These are phyloP conservation scores for Julus scanicus DNA, from an alignment of 2,888 invertebrate genomes.

Conservation along the genomic window DNA sequence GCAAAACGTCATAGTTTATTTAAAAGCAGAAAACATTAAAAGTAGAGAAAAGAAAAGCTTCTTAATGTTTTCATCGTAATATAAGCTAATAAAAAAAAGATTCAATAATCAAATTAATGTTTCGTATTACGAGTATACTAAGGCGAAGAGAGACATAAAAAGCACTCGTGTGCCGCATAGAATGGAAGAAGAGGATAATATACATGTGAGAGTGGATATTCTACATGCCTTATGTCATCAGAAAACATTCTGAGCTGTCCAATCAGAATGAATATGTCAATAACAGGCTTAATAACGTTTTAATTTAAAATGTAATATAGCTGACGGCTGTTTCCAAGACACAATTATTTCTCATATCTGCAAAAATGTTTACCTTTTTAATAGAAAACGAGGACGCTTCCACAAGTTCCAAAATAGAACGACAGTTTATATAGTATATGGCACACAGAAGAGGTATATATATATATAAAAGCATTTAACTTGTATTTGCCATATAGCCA, in stretches of 20 bases:
- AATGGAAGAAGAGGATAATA: neutral
- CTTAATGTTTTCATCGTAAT: neutral
- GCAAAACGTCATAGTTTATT: neutral
- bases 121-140: too few relatives aligned
- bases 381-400: conserved; percentile 9
- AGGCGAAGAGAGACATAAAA: neutral
- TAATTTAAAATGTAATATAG: conserved; percentile 56
- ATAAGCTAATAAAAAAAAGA: conserved; percentile 9
- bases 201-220: neutral
- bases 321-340: conserved; percentile 41
- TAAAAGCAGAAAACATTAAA: neutral
- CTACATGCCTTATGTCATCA: conserved; percentile 47
- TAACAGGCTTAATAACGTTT: conserved; percentile 55
- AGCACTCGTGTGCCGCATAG: neutral
- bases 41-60: neutral
- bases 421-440: too few relatives aligned
- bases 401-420: neutral
- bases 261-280: conserved; percentile 56
- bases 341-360: conserved; percentile 32
- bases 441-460: too few relatives aligned
- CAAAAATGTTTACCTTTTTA: conserved; percentile 28
- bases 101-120: conserved; percentile 33
- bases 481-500: too few relatives aligned
- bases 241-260: conserved; percentile 48
- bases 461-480: too few relatives aligned